Base-by-base conservation (phyloP, 1,140 invertebrate species). In the Anoplolepis gracilipes region DNA sequence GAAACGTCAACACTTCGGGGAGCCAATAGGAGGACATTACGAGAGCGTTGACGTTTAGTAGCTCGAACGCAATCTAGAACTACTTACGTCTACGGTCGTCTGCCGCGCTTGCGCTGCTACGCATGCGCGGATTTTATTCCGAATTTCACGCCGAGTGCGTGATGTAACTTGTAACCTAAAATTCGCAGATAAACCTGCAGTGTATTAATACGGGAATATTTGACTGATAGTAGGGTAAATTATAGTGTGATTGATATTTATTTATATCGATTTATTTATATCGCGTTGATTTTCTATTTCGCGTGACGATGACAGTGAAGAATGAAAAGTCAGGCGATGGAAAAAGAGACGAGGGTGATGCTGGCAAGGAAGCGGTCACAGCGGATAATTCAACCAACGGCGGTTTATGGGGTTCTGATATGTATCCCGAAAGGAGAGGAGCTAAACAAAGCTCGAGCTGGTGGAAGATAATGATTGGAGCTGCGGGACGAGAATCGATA, bases 371-470 rank as follows among this genome's bases (percentile, higher is more conserved):
- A 42, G 19, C 39, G 19, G 5, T 16, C 13, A 2, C 39, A 4
- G 10, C 4, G 19, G 2, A 85, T 13, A 36, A 49, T 22, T 22
- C 16, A 36, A 33, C 3, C 30, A 33, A 22, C 3, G 4, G 30
- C 13, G 36, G 33, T 11, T 39, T 49, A 42, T 87, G 85, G 85
- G 62, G 76, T 39, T 55, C 11, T 92, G 97, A 98, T 95, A 96
- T 99, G 49, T 99, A 98, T 93, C 98, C 98, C 8, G 97, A 98
- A 94, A 96, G 98, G 89, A 96, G 96, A 91, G 97, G 97, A 13
- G 92, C 90, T 67, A 94, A 95, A 73, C 96, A 94, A 92, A 95
- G 96, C 77, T 95, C 95, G 6, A 96, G 93, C 90, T 95, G 96
- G 93, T 93, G 93, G 30, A 95, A 96, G 62, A 94, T 96, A 55